Base-by-base conservation (phyloP, 2,113 vertebrate species). In the Sinosuthora webbiana region DNA sequence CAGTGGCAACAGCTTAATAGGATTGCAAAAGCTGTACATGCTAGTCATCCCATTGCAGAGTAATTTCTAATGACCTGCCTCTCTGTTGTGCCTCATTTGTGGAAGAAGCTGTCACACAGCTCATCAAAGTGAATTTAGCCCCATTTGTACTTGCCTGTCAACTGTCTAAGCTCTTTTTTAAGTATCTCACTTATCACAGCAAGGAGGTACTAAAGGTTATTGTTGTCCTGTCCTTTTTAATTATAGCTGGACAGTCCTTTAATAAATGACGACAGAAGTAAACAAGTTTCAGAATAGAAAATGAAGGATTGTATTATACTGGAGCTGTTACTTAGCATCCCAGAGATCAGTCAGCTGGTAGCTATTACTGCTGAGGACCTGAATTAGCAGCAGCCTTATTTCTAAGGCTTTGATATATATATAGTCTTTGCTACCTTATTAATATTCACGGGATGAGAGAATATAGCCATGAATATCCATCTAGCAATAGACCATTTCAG, bases 161-260 rank as follows among this genome's bases (percentile, higher is more conserved):
- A 64, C 63, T 64, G 65, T 71, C 83, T 92, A 65, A 83, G 59
- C 59, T 92, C 86, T 81, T 68, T 27, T 89, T 96, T 53, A 80
- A 82, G 90, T 41, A 78, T 52, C 70, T 84, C 0, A 0, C 79
- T 79, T 95, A 73, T 77, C 87, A 63, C 3, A 1, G 52, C 24
- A 4, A 95, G 73, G 53, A 89, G 70, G 52, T 93, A 74, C 91
- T 94, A 74, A 93, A 92, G 83, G 63, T 83, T 94, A 64, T 77
- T 92, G 87, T 84, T 94, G 74, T 52, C 74, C 76, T 95, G 83
- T 89, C 83, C 83, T 92, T 95, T 95, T 81, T 86, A 93, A 93
- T 95, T 95, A 83, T 30, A 67, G 65, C 27, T 68, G 80, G 60
- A 64, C n/a, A 55, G 63, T 49, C 35, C 69, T 91, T 92, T 95